Conservation (phyloP, 2,888 invertebrate species). For the Xestia rhomboidea region DNA sequence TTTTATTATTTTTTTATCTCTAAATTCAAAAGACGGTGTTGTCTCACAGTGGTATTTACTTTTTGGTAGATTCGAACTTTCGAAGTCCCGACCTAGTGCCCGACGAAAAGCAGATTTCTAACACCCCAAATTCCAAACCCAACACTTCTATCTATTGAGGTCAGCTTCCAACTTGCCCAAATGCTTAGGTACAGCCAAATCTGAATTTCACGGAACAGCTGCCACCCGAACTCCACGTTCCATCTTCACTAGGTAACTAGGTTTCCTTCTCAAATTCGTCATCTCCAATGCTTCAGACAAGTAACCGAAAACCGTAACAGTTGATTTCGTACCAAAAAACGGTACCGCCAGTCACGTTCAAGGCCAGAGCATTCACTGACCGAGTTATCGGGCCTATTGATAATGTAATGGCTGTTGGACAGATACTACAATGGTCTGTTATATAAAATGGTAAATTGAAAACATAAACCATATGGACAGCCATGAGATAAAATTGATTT, state of each 20-base stretch:
- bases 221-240: slow-evolving; percentile 20
- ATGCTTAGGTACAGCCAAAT: background rate
- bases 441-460: slow-evolving; percentile 56
- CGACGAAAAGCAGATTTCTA: background rate
- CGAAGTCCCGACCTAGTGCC: background rate
- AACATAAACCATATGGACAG: slow-evolving; percentile 24
- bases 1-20: background rate
- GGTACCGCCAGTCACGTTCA: slow-evolving; percentile 79
- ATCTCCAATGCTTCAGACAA: slow-evolving; percentile 11
- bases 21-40: background rate
- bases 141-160: background rate
- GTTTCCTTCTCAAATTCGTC: slow-evolving; percentile 10
- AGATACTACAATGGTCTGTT: slow-evolving; percentile 33
- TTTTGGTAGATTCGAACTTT: too few species aligned
- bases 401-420: slow-evolving; percentile 59
- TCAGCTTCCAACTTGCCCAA: background rate
- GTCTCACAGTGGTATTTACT: background rate
- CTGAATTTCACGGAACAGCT: slow-evolving; percentile 12
- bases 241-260: slow-evolving; percentile 12
- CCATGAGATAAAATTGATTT: slow-evolving; percentile 13
- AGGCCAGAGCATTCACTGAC: slow-evolving; percentile 83
- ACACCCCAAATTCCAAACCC: background rate
- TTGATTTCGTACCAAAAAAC: slow-evolving; percentile 66
- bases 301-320: slow-evolving; percentile 40
- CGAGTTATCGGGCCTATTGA: slow-evolving; percentile 71